phyloP scores from a whole-genome alignment of 1,140 invertebrate genomes.

The Musca domestica region DNA sequence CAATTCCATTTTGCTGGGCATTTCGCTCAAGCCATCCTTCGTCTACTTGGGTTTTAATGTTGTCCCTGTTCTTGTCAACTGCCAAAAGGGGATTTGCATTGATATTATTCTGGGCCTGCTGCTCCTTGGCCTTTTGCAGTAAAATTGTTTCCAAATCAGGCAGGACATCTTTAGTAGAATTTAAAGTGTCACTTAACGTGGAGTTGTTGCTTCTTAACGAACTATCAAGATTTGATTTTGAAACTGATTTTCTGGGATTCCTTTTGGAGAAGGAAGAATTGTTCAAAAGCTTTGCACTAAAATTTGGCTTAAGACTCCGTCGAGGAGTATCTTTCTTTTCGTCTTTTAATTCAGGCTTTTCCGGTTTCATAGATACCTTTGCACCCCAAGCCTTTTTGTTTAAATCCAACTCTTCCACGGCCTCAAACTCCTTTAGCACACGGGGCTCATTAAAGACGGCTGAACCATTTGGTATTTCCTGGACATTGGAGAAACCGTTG shows the following conservation, averaged over 20 bases:
- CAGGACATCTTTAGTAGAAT: slow-evolving; percentile 23
- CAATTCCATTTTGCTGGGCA: slow-evolving; percentile 33
- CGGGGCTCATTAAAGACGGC: slow-evolving; percentile 37
- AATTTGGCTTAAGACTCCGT: slow-evolving; percentile 56
- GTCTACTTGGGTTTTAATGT: slow-evolving; percentile 42
- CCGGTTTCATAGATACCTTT: slow-evolving; percentile 59
- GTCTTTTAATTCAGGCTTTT: background rate
- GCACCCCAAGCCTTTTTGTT: slow-evolving; percentile 59
- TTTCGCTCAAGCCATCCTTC: slow-evolving; percentile 44
- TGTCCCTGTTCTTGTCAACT: slow-evolving; percentile 29
- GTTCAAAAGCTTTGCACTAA: slow-evolving; percentile 66
- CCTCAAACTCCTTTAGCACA: slow-evolving; percentile 41
- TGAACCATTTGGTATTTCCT: slow-evolving; percentile 29
- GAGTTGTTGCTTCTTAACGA: background rate
- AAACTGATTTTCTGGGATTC: slow-evolving; percentile 72
- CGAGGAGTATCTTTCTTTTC: slow-evolving; percentile 27
- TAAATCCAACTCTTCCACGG: slow-evolving; percentile 39
- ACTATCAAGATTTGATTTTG: slow-evolving; percentile 33
- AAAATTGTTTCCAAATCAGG: slow-evolving; percentile 51
- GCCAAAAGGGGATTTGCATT: slow-evolving; percentile 31
- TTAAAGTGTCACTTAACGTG: background rate
- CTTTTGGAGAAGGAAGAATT: slow-evolving; percentile 65
- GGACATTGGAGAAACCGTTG: slow-evolving; percentile 28
- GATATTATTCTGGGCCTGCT: slow-evolving; percentile 32
- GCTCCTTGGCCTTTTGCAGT: slow-evolving; percentile 44